Evolutionary conservation across 2,113 vertebrate species (phyloP).

Genomic region (Menidia beryllina): DNA sequence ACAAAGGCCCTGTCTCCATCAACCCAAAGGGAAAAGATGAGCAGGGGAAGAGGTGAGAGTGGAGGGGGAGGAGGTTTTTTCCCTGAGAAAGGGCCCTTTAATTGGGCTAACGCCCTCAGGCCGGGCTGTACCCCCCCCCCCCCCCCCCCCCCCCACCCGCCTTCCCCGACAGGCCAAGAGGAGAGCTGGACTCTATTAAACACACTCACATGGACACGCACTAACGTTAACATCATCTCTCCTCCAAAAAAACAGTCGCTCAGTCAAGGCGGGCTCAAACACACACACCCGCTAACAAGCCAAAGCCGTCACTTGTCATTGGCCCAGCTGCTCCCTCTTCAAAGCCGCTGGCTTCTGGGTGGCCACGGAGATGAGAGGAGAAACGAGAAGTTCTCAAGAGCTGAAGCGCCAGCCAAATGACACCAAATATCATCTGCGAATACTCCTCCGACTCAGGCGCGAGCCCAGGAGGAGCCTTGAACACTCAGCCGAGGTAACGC

Average conservation of each 20-base stretch:
- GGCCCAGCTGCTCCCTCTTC: conserved; percentile 74
- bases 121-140: conserved; percentile 27
- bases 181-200: conserved; percentile 50
- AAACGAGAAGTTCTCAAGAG: conserved; percentile 53
- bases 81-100: conserved; percentile 51
- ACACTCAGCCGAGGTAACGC: conserved; percentile 19
- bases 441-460: conserved; percentile 30
- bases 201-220: conserved; percentile 27
- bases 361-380: conserved; percentile 62
- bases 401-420: conserved; percentile 42
- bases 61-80: conserved; percentile 4
- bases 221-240: conserved; percentile 53
- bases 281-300: conserved; percentile 44
- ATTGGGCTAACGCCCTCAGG: conserved; percentile 65
- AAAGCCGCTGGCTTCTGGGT: conserved; percentile 73
- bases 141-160: conserved; percentile 20
- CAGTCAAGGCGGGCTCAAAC: conserved; percentile 44
- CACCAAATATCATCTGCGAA: conserved; percentile 45
- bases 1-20: conserved; percentile 52
- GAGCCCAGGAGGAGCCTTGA: conserved; percentile 24
- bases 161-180: conserved; percentile 54
- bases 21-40: conserved; percentile 15
- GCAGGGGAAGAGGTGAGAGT: conserved; percentile 26
- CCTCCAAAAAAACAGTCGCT: conserved; percentile 52
- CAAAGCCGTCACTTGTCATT: conserved; percentile 75